These are phyloP conservation scores for Sabatieria punctata DNA, from an alignment of 2,888 invertebrate genomes.

Conservation along the genomic window DNA sequence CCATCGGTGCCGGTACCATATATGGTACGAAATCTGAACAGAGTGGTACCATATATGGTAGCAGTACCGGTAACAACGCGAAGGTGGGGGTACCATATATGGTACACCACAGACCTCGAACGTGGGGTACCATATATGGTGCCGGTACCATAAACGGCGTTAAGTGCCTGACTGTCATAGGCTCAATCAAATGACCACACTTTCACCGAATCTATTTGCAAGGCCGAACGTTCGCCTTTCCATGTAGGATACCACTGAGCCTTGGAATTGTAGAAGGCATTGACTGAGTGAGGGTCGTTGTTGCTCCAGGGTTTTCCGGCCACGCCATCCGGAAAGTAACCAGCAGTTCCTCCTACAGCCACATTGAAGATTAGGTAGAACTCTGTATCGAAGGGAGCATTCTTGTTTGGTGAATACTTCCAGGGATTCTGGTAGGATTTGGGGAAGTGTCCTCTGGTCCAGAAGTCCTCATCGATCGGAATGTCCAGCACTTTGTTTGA, in stretches of 20 bases:
- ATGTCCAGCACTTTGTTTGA: constrained; percentile 11
- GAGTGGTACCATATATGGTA: too few species aligned
- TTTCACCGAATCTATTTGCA: constrained; percentile 50
- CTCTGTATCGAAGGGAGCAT: constrained; percentile 36
- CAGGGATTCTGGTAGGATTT: constrained; percentile 32
- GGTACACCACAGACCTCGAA: too few species aligned
- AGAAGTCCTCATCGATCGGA: constrained; percentile 40
- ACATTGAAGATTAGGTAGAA: constrained; percentile 58
- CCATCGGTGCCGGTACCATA: too few species aligned
- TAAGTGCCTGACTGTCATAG: too few species aligned
- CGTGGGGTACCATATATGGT: too few species aligned
- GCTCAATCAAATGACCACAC: constrained; percentile 47
- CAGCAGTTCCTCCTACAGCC: constrained; percentile 53
- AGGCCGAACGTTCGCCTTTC: constrained; percentile 39
- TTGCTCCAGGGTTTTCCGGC: constrained; percentile 57
- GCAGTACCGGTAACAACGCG: too few species aligned
- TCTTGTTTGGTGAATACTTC: constrained; percentile 21
- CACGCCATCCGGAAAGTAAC: constrained; percentile 50
- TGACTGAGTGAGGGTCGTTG: constrained; percentile 44
- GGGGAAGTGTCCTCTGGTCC: constrained; percentile 45
- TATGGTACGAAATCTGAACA: too few species aligned
- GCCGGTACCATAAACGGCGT: too few species aligned
- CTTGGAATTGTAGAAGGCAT: constrained; percentile 48
- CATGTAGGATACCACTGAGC: constrained; percentile 40
- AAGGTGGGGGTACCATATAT: too few species aligned